Percentiles rank a stretch among this genome's conserved stretches.
phyloP scores from a whole-genome alignment of 1,140 invertebrate genomes.

The Odontomachus brunneus region DNA sequence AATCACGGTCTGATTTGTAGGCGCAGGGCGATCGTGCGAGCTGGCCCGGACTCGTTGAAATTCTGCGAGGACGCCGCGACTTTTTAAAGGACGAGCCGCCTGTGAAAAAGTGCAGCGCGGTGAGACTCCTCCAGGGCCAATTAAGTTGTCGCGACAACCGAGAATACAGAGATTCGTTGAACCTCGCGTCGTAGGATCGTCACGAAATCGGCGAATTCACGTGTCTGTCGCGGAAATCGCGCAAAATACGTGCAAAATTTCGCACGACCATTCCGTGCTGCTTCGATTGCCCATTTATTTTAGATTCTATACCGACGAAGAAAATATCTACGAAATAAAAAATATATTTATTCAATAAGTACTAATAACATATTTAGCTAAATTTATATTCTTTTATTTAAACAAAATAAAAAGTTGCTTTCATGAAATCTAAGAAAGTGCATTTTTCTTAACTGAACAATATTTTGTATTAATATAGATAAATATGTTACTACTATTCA shows the following conservation, averaged over 20 bases:
- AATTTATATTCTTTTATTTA: no score
- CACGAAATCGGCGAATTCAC: not conserved
- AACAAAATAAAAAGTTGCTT: no score
- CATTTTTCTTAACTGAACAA: no score
- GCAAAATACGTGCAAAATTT: not conserved
- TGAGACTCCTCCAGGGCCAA: constrained; percentile 20
- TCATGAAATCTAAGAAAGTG: no score
- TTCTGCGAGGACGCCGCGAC: constrained; percentile 52
- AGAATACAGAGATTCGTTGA: not conserved
- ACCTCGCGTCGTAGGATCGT: not conserved
- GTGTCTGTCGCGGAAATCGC: not conserved
- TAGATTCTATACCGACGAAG: no score
- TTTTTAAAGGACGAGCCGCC: constrained; percentile 51
- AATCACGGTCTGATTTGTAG: constrained; percentile 68
- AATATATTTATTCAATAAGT: no score
- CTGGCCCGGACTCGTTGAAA: constrained; percentile 56
- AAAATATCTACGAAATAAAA: no score
- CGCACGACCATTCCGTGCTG: no score
- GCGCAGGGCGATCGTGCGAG: constrained; percentile 47
- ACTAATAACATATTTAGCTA: no score
- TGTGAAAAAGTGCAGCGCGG: constrained; percentile 1
- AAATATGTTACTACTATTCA: no score
- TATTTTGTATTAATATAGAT: no score
- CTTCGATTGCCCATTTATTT: constrained; percentile 1
- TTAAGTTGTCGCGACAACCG: constrained; percentile 40